phyloP scores from a whole-genome alignment of 2,113 vertebrate species.

The Eulemur rufifrons region DNA sequence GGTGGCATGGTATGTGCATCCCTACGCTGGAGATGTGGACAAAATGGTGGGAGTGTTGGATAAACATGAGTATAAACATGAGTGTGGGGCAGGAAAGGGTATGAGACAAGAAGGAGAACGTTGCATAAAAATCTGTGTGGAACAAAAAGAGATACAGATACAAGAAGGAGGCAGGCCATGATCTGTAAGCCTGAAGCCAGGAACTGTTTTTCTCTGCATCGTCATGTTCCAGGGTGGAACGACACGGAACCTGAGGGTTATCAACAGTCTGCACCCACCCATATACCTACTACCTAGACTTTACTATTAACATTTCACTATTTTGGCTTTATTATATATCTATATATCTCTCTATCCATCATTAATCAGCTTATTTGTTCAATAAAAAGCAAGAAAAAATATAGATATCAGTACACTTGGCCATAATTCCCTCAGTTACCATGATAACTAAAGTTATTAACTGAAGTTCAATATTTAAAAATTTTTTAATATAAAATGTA shows the following conservation, averaged over 20 bases:
- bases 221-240: background rate
- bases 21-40: too few relatives aligned
- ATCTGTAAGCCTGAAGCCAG: background rate
- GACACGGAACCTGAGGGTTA: background rate
- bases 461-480: background rate
- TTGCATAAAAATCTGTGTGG: background rate
- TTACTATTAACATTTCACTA: background rate
- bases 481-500: background rate
- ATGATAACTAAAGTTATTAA: background rate
- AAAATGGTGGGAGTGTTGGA: background rate
- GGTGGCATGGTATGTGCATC: background rate
- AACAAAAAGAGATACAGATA: background rate
- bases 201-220: background rate
- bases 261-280: background rate
- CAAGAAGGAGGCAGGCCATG: background rate
- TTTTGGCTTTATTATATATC: background rate
- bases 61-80: too few relatives aligned
- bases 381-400: background rate
- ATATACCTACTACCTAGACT: background rate
- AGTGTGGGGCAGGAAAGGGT: background rate
- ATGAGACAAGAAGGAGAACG: background rate
- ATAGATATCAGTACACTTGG: background rate
- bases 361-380: background rate
- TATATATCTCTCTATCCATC: background rate
- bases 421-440: background rate